Conservation (phyloP, 2,888 invertebrate genomes). For the Andrena haemorrhoa region DNA sequence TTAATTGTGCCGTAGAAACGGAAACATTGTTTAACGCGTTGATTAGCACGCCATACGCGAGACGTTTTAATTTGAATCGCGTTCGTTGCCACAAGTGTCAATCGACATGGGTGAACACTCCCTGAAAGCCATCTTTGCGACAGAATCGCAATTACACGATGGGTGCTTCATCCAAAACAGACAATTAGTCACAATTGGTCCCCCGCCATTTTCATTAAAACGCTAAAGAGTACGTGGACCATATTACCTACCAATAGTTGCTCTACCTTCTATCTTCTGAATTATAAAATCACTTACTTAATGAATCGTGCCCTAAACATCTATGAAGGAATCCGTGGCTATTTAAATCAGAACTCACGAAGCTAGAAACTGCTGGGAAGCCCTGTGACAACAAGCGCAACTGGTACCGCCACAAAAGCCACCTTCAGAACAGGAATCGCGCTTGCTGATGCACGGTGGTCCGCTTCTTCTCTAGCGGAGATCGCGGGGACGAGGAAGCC, state of each 20-base stretch:
- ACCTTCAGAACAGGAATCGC: neutral
- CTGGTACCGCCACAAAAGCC: neutral
- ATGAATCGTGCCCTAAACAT: no score
- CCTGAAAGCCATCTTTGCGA: neutral
- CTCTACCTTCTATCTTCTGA: no score
- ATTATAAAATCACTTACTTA: no score
- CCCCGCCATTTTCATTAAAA: no score
- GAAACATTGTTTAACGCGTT: constrained; percentile 46
- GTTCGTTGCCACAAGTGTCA: constrained; percentile 21
- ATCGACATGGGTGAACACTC: constrained; percentile 8
- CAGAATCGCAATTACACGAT: neutral
- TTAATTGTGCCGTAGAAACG: constrained; percentile 50
- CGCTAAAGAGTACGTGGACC: no score
- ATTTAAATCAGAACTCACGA: no score
- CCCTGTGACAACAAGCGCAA: neutral
- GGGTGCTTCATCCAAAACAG: neutral
- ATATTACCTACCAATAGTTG: no score
- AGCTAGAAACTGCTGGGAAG: no score
- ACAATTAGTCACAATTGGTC: neutral
- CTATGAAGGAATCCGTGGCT: no score
- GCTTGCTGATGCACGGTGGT: neutral
- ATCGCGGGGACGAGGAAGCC: constrained; percentile 20
- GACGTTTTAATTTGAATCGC: constrained; percentile 32
- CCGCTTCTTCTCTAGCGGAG: neutral
- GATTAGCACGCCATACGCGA: constrained; percentile 17